Evolutionary conservation across 2,888 invertebrate species (phyloP), one percentile per base, ranked within the genome.

Genomic region (Ormia ochracea): DNA sequence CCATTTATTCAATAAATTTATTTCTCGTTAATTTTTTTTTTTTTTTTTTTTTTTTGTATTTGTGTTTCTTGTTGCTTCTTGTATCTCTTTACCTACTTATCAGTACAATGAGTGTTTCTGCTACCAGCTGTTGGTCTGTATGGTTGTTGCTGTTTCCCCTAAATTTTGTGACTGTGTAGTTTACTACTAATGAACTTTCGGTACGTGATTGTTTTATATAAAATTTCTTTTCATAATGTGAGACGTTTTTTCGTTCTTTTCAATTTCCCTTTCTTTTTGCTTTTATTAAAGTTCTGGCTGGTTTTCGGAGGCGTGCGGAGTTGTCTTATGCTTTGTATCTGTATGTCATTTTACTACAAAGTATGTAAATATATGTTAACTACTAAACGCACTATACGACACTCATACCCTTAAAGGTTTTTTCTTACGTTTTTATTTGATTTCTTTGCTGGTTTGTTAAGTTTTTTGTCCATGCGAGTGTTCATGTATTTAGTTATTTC

Each of bases 191-290:
- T 78, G 78, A 78, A 73, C 68, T 73, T 78, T 73, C 61, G 66
- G 68, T 63, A 78, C 78, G 78, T 78, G 78, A 73, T 68, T 73
- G 73, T 73, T 78, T 78, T 78, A 56, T 48, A 73, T 63, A 78
- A 78, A 61, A 61, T 61, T 38, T 72, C 17, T 66, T 41, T 74
- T 61, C 61, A 45, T 61, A 48, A 31, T 58, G 14, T 36, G 7
- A 48, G 33, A 12, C 33, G 33, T 54, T 36, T 33, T 38, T 17
- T 43, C 56, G 14, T n/a, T 23, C 10, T 14, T n/a, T 66, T 43
- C 33, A 28, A 4, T 12, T 33, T 19, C 12, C 14, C 66, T 14
- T 61, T 63, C 17, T 68, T 61, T 56, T 56, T 63, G 63, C 38
- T 31, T 63, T 74, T 17, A n/a, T n/a, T n/a, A n/a, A 61, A 61